These are phyloP conservation scores for Eupithecia inturbata DNA, from an alignment of 2,888 invertebrate species.

Conservation along the genomic window DNA sequence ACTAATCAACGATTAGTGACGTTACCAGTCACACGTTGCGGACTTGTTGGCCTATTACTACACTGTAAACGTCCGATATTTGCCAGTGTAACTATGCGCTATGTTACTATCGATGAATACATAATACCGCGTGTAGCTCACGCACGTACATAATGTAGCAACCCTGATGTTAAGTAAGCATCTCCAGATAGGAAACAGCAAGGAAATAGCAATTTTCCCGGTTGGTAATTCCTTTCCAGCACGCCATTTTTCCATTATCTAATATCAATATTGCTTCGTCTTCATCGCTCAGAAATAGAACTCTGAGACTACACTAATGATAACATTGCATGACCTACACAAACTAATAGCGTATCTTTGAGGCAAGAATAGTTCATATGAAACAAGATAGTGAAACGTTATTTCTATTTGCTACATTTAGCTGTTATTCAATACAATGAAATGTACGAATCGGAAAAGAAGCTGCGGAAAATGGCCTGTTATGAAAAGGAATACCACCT, in stretches of 20 bases:
- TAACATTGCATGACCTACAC: constrained; percentile 71
- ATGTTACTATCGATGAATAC: constrained; percentile 39
- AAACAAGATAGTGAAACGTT: constrained; percentile 34
- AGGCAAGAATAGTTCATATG: constrained; percentile 34
- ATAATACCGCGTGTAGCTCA: constrained; percentile 38
- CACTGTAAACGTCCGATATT: neutral
- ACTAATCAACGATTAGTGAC: neutral
- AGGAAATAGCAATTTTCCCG: constrained; percentile 78
- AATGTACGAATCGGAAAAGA: neutral
- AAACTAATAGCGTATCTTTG: constrained; percentile 38
- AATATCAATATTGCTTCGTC: constrained; percentile 82
- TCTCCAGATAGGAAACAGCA: constrained; percentile 67
- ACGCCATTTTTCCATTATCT: constrained; percentile 82
- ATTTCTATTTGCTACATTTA: constrained; percentile 27
- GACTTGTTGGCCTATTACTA: neutral
- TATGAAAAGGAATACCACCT: neutral
- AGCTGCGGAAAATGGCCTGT: too few relatives aligned
- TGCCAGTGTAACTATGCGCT: neutral
- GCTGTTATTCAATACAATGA: constrained; percentile 20
- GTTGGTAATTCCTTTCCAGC: constrained; percentile 71
- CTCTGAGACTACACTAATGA: constrained; percentile 73
- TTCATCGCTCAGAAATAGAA: constrained; percentile 74
- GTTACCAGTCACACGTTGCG: neutral
- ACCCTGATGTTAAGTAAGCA: constrained; percentile 59
- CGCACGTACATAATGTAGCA: constrained; percentile 49